Conservation (phyloP, 2,888 invertebrate species). For the Ligdia adustata region DNA sequence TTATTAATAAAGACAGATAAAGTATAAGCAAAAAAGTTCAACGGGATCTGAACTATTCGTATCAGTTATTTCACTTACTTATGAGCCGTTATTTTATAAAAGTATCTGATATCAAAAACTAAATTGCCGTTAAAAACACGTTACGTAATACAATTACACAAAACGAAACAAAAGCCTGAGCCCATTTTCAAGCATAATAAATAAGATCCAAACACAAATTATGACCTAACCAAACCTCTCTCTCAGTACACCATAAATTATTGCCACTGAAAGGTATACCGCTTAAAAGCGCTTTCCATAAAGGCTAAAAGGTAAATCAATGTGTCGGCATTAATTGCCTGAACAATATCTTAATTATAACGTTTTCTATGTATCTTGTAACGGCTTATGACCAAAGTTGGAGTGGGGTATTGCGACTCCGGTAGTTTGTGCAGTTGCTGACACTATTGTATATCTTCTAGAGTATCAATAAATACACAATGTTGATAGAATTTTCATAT, state of each 20-base stretch:
- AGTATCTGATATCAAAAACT: too few species aligned
- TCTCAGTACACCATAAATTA: constrained; percentile 29
- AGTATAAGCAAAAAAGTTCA: too few species aligned
- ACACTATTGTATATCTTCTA: neutral
- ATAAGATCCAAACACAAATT: constrained; percentile 14
- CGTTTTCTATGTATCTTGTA: constrained; percentile 39
- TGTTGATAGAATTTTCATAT: neutral
- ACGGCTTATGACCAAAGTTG: constrained; percentile 29
- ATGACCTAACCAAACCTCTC: constrained; percentile 21
- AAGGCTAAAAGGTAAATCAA: constrained; percentile 50
- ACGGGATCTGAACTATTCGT: too few species aligned
- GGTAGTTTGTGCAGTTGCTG: constrained; percentile 11
- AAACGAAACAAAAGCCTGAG: constrained; percentile 8
- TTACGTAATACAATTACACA: neutral
- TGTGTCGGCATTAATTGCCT: constrained; percentile 56
- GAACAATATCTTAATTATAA: constrained; percentile 70
- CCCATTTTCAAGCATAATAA: constrained; percentile 16
- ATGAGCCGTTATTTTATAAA: too few species aligned
- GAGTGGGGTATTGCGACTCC: constrained; percentile 19
- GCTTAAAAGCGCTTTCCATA: constrained; percentile 49
- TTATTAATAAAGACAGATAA: too few species aligned
- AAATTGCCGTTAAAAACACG: too few species aligned
- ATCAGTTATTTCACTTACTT: too few species aligned
- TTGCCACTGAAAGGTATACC: constrained; percentile 35
- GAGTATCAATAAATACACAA: neutral